Conservation (phyloP, 1,140 invertebrate genomes). For the Trichonephila clavata region DNA sequence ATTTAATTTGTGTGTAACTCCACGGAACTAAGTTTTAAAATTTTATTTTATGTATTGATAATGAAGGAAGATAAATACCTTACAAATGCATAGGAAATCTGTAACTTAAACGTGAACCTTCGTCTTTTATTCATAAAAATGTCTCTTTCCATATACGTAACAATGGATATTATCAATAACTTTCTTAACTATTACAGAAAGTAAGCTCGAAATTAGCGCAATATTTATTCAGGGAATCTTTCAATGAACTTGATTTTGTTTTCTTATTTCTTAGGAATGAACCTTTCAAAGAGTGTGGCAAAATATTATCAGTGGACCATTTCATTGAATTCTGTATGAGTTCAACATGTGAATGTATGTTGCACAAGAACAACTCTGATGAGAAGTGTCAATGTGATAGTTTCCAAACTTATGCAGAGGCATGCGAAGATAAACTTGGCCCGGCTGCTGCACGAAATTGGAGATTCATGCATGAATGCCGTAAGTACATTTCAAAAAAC, state of each 20-base stretch:
- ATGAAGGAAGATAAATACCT: no score
- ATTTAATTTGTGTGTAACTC: no score
- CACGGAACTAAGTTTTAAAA: no score
- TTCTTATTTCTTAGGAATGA: slow-evolving; percentile 82
- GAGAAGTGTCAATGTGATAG: slow-evolving; percentile 86
- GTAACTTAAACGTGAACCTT: no score
- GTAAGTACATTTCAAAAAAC: slow-evolving; percentile 82
- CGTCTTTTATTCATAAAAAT: no score
- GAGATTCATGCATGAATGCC: slow-evolving; percentile 87
- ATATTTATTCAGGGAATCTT: no score
- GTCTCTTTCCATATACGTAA: no score
- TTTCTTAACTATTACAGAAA: no score
- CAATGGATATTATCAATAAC: no score
- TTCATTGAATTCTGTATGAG: slow-evolving; percentile 88
- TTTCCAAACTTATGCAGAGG: slow-evolving; percentile 86
- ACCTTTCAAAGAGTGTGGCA: slow-evolving; percentile 84
- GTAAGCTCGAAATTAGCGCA: no score
- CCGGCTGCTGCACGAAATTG: slow-evolving; percentile 85
- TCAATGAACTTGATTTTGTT: slow-evolving; percentile 68
- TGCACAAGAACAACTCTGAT: slow-evolving; percentile 70
- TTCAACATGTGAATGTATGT: slow-evolving; percentile 86
- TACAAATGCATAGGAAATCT: no score
- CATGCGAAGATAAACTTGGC: slow-evolving; percentile 86
- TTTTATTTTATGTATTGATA: no score
- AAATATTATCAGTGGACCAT: slow-evolving; percentile 85